A percentile compares a stretch with the other conserved stretches of the same genome.
phyloP scores from a whole-genome alignment of 2,113 vertebrate genomes.

The Capreolus pygargus region DNA sequence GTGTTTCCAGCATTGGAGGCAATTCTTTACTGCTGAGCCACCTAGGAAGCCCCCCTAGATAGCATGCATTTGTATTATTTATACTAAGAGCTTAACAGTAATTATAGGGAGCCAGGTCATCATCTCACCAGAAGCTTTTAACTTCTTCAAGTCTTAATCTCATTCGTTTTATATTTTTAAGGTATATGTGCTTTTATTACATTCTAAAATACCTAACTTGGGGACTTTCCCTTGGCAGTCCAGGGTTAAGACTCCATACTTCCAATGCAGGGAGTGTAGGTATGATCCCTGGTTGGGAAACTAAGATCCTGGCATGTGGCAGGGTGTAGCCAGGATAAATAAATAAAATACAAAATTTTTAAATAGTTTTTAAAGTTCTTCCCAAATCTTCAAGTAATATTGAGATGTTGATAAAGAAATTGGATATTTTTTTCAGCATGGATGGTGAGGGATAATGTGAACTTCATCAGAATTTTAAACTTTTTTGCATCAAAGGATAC shows the following conservation, averaged over 20 bases:
- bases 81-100: not conserved
- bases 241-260: not conserved
- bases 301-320: not conserved
- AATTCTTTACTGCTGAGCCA: not conserved
- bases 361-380: constrained; percentile 19
- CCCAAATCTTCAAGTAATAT: not conserved
- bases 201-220: not conserved
- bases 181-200: not conserved
- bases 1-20: not conserved
- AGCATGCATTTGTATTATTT: not conserved
- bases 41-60: not conserved
- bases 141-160: not conserved
- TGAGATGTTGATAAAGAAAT: not conserved
- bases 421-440: not conserved
- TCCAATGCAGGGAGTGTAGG: not conserved
- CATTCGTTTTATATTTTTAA: not conserved
- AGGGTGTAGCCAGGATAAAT: not conserved
- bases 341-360: not conserved
- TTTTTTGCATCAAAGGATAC: not conserved
- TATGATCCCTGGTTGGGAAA: not conserved
- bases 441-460: not conserved
- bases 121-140: not conserved
- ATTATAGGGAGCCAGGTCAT: not conserved
- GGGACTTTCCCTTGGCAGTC: not conserved
- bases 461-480: not conserved